These are phyloP conservation scores for Neogale vison DNA, from an alignment of 2,113 vertebrate genomes.

Conservation along the genomic window DNA sequence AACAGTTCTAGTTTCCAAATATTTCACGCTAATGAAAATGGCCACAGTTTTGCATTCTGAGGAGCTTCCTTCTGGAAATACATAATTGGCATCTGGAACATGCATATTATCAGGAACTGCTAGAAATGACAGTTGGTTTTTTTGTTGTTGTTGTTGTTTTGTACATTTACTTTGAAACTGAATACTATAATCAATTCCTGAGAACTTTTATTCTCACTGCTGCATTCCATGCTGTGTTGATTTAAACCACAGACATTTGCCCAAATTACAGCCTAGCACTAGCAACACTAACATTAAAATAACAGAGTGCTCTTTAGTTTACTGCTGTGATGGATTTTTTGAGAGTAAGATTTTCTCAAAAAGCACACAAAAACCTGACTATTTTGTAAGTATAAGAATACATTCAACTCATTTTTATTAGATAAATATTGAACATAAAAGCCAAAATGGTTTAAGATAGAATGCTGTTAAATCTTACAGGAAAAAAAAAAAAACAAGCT, in stretches of 20 bases:
- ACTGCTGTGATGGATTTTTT: neutral
- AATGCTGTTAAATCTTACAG: neutral
- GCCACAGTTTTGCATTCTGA: neutral
- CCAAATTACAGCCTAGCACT: neutral
- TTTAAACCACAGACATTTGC: neutral
- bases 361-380: neutral
- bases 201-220: neutral
- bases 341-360: neutral
- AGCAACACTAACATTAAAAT: neutral
- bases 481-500: neutral
- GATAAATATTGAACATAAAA: conserved; percentile 12
- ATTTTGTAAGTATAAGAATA: neutral
- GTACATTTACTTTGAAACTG: neutral
- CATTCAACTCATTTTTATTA: neutral
- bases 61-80: neutral
- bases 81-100: neutral
- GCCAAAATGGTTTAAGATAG: neutral
- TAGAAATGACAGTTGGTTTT: neutral
- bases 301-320: neutral
- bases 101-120: neutral
- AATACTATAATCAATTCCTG: neutral
- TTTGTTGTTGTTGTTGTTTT: neutral
- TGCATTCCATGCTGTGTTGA: neutral
- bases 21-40: neutral
- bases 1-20: conserved; percentile 8